Percentiles rank a stretch among this genome's conserved stretches.
Conservation (phyloP, 2,113 vertebrate species). For the Notiomystis cincta region DNA sequence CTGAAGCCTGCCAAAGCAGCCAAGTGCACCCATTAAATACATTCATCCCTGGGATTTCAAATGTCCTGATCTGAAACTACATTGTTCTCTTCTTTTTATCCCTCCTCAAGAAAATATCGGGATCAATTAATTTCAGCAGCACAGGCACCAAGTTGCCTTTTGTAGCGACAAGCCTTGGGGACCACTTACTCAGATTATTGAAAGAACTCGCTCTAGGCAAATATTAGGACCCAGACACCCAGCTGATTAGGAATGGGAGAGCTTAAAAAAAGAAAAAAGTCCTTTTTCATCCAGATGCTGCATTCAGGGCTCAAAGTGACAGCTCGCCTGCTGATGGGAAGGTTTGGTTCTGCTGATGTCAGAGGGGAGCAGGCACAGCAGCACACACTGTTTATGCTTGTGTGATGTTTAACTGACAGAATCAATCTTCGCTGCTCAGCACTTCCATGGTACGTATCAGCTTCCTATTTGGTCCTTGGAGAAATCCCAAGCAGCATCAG, state of each 20-base stretch:
- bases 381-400: not conserved
- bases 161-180: accelerated
- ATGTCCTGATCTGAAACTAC: not conserved
- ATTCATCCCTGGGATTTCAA: not conserved
- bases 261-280: not conserved
- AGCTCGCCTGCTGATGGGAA: not conserved
- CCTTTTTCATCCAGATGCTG: not conserved
- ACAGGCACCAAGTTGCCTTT: not conserved
- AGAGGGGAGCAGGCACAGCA: not conserved
- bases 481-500: not conserved
- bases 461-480: not conserved
- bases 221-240: not conserved
- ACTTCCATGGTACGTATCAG: not conserved
- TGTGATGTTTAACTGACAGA: not conserved
- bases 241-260: not conserved
- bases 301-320: not conserved
- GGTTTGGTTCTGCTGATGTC: not conserved
- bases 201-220: not conserved
- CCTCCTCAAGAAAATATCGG: not conserved
- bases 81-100: not conserved
- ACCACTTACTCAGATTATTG: not conserved
- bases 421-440: not conserved
- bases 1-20: not conserved
- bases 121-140: not conserved
- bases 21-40: not conserved